Evolutionary conservation across 2,888 invertebrate genomes (phyloP).

Genomic region (Oligia strigilis): DNA sequence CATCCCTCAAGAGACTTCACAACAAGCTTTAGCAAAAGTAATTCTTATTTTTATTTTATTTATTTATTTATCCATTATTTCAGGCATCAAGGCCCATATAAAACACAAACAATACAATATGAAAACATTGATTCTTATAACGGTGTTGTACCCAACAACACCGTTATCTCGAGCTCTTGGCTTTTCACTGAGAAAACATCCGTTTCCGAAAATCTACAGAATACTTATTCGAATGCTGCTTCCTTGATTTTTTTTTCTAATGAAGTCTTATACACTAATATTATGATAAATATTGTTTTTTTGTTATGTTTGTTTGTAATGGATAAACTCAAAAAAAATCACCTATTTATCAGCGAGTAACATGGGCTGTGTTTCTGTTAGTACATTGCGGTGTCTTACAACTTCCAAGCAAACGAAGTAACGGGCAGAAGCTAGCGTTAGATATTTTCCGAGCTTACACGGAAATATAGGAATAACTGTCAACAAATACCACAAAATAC

Average conservation of each 20-base stretch:
- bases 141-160: too few species aligned
- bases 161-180: background rate
- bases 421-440: too few species aligned
- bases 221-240: background rate
- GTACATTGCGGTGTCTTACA: background rate
- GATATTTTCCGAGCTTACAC: background rate
- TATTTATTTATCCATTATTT: too few species aligned
- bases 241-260: background rate
- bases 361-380: too few species aligned
- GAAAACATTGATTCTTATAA: background rate
- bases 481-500: slow-evolving; percentile 15
- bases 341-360: too few species aligned
- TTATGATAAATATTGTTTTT: background rate
- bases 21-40: background rate
- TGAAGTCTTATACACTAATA: background rate
- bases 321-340: too few species aligned
- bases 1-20: background rate
- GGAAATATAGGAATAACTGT: background rate
- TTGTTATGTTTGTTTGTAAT: background rate
- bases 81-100: too few species aligned
- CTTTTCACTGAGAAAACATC: background rate
- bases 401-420: background rate
- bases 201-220: background rate
- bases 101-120: too few species aligned
- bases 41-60: background rate